phyloP scores from a whole-genome alignment of 2,888 invertebrate species.

The Phania funesta region DNA sequence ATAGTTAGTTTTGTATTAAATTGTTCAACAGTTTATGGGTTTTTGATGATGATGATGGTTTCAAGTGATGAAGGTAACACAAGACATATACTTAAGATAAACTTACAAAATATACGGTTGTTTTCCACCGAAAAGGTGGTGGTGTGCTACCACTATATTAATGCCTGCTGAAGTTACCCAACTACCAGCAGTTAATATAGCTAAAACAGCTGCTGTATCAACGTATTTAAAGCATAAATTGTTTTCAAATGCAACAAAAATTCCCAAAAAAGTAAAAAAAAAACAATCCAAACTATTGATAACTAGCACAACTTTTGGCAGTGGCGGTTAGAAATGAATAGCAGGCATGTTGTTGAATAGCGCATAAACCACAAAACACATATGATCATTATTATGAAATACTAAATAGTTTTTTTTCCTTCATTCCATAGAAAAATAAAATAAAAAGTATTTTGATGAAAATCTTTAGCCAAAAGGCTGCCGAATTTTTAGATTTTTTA shows the following conservation, averaged over 20 bases:
- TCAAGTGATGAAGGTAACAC: constrained; percentile 61
- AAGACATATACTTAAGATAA: constrained; percentile 63
- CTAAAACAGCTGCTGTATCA: constrained; percentile 63
- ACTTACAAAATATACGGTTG: constrained; percentile 50
- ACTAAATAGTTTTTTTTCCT: constrained; percentile 42
- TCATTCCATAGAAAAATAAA: constrained; percentile 38
- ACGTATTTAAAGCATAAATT: constrained; percentile 64
- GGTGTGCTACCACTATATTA: constrained; percentile 14
- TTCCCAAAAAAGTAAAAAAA: constrained; percentile 20
- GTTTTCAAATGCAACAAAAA: constrained; percentile 46
- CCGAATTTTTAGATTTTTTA: constrained; percentile 47
- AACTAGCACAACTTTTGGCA: constrained; percentile 63
- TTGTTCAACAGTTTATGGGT: constrained; percentile 66
- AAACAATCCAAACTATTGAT: constrained; percentile 50
- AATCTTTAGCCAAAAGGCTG: constrained; percentile 60
- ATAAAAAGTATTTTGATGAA: constrained; percentile 61
- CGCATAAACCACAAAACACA: constrained; percentile 12
- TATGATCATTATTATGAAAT: constrained; percentile 66
- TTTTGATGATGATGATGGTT: constrained; percentile 67
- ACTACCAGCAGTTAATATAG: constrained; percentile 55
- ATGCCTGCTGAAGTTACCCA: constrained; percentile 48
- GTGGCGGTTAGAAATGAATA: constrained; percentile 57
- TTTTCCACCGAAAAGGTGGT: constrained; percentile 29
- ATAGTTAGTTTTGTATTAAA: constrained; percentile 66
- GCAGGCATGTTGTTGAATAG: constrained; percentile 32